A percentile compares a stretch with the other conserved stretches of the same genome.
Evolutionary conservation across 2,797 vertebrate species (phyloP).

Genomic region (Oreochromis mossambicus): DNA sequence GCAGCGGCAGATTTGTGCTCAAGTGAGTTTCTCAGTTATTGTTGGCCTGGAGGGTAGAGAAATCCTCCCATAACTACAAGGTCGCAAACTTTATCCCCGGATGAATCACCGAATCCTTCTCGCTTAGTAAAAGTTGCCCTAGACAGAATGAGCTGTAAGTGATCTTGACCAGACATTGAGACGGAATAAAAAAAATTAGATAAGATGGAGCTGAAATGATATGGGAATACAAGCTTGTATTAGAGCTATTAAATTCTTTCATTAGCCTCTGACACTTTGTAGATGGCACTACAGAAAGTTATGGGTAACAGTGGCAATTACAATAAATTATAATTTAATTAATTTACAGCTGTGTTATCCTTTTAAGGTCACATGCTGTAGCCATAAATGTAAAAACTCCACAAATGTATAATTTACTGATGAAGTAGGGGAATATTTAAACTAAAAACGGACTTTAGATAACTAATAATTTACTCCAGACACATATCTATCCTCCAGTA

Average conservation of each 20-base stretch:
- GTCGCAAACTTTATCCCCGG: slow-evolving; percentile 34
- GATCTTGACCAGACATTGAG: not conserved
- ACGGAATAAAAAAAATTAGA: not conserved
- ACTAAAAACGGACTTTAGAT: not conserved
- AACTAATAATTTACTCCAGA: not conserved
- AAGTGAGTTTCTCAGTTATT: slow-evolving; percentile 30
- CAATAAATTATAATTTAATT: not conserved
- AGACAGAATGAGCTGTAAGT: not conserved
- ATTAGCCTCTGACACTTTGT: not conserved
- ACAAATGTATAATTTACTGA: not conserved
- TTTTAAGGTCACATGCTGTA: not conserved
- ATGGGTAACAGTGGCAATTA: not conserved
- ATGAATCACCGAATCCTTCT: slow-evolving; percentile 17
- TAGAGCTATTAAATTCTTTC: not conserved
- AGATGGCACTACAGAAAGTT: not conserved
- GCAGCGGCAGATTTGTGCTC: slow-evolving; percentile 18
- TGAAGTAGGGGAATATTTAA: not conserved
- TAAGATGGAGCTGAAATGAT: not conserved
- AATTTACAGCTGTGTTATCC: not conserved
- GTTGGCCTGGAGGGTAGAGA: slow-evolving; percentile 16
- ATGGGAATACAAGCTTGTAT: not conserved
- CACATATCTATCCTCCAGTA: not conserved
- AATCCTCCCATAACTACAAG: slow-evolving; percentile 38
- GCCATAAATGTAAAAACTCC: not conserved
- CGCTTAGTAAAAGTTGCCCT: not conserved